Base-by-base conservation (phyloP, 2,113 vertebrate genomes). In the Ciconia boyciana region DNA sequence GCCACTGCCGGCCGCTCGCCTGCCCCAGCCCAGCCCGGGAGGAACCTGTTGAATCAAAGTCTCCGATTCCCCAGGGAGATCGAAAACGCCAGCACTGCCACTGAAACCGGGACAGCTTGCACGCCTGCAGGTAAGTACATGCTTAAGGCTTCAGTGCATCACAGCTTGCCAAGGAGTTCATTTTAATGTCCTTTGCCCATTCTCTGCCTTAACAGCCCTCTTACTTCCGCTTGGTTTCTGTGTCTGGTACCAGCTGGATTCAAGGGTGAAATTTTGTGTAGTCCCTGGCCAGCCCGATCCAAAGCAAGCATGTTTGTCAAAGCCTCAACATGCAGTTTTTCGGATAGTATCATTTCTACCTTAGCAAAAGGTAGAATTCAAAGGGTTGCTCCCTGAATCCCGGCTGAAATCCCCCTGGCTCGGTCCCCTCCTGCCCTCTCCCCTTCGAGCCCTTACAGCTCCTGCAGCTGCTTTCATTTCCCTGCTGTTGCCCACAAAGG, bases 331-430 rank as follows among this genome's bases (percentile, higher is more conserved):
- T 13, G 74, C 34, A 6, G 0, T 19, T 79, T 64, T 39, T 52
- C 3, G 0, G 6, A 4, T 5, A 11, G 24, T 9, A 48, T 25
- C 1, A 2, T 55, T 79, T 84, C 9, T n/a, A n/a, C n/a, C n/a
- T 64, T 18, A 68, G 39, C 7, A 2, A 41, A 25, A 61, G 46
- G 44, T 5, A 22, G 32, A 61, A 52, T 44, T 57, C 24, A 34
- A 25, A n/a, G 34, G 24, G 43, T 7, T 5, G 20, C 16, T 81
- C 16, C 39, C 46, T 2, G 2, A 74, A 62, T 26, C 77, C 66
- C 61, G 28, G 43, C 7, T 64, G 44, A 17, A 86, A 49, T 74
- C 22, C 26, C n/a, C 17, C 15, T 0, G 2, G 25, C 26, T 62
- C 0, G 0, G 4, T 76, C 36, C 64, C 17, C 51, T 95, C 48